Conservation (phyloP, 2,797 vertebrate genomes). For the Coreius guichenoti region DNA sequence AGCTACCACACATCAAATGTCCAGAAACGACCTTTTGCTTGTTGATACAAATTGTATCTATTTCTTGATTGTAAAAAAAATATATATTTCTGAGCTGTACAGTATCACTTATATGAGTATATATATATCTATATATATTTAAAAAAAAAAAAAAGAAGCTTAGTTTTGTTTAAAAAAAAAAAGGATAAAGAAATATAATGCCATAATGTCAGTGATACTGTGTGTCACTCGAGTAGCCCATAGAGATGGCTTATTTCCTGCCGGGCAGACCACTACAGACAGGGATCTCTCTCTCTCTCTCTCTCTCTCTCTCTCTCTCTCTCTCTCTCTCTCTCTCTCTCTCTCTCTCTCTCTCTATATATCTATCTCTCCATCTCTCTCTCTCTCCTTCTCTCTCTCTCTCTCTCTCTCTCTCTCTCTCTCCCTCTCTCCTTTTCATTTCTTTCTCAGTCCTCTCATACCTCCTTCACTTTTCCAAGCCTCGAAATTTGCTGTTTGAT, state of each 20-base stretch:
- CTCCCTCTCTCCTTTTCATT: conserved; percentile 68
- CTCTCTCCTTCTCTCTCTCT: conserved; percentile 78
- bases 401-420: conserved; percentile 79
- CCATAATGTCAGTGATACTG: conserved; percentile 95
- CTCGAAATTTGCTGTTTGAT: conserved; percentile 1
- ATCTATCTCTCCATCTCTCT: conserved; percentile 77
- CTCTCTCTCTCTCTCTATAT: conserved; percentile 75
- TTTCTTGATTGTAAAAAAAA: conserved; percentile 94
- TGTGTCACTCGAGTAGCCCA: conserved; percentile 98
- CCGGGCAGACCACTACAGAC: conserved; percentile 90
- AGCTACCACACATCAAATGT: conserved; percentile 94
- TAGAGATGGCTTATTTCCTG: conserved; percentile 88
- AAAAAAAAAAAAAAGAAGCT: conserved; percentile 65
- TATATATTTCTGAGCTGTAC: conserved; percentile 87
- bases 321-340: conserved; percentile 77
- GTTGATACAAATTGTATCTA: conserved; percentile 99
- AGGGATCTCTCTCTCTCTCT: conserved; percentile 80
- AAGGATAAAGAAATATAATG: conserved; percentile 72
- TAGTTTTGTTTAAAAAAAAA: conserved; percentile 81
- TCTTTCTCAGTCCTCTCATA: conserved; percentile 23
- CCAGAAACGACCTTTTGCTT: conserved; percentile 98
- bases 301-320: conserved; percentile 69
- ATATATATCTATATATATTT: conserved; percentile 72
- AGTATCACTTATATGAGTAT: conserved; percentile 81
- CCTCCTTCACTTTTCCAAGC: conserved; percentile 8